These are phyloP conservation scores for Heterodera carotae DNA, from an alignment of 1,140 invertebrate species.

Conservation along the genomic window DNA sequence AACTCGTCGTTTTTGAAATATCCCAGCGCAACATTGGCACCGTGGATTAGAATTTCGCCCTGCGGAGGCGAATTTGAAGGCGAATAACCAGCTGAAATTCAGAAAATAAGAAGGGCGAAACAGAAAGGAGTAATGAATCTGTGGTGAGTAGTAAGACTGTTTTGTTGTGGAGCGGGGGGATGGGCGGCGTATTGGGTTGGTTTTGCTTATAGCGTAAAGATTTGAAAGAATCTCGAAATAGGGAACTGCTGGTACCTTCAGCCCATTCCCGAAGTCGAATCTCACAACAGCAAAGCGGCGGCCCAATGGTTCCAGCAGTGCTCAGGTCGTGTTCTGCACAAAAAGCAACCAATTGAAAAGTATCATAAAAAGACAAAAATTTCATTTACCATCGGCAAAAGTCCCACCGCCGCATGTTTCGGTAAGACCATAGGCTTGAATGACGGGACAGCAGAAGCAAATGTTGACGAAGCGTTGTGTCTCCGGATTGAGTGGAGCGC, in stretches of 20 bases:
- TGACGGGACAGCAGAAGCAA: constrained; percentile 84
- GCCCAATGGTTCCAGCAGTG: constrained; percentile 84
- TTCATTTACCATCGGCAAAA: constrained; percentile 83
- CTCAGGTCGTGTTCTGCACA: constrained; percentile 72
- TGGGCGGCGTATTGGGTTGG: too few relatives aligned
- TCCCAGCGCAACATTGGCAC: constrained; percentile 84
- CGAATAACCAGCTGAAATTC: constrained; percentile 75
- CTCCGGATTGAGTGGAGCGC: constrained; percentile 90
- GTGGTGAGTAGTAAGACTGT: too few relatives aligned
- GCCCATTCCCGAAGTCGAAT: constrained; percentile 88
- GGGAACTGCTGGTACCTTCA: constrained; percentile 73
- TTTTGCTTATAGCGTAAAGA: too few relatives aligned
- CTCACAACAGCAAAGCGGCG: constrained; percentile 81
- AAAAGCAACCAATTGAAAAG: too few relatives aligned
- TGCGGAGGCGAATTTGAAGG: constrained; percentile 85
- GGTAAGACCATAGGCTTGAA: constrained; percentile 94
- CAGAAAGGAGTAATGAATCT: too few relatives aligned
- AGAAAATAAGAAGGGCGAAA: too few relatives aligned
- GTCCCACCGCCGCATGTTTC: constrained; percentile 91
- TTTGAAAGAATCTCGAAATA: not conserved
- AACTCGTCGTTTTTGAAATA: constrained; percentile 89
- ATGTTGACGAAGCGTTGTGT: constrained; percentile 91
- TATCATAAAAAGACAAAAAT: too few relatives aligned
- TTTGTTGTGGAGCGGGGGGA: too few relatives aligned
- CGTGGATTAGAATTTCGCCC: constrained; percentile 88